A percentile compares a stretch with the other conserved stretches of the same genome.
These are phyloP conservation scores for Leptopilina myrica DNA, from an alignment of 2,888 invertebrate species.

Conservation along the genomic window DNA sequence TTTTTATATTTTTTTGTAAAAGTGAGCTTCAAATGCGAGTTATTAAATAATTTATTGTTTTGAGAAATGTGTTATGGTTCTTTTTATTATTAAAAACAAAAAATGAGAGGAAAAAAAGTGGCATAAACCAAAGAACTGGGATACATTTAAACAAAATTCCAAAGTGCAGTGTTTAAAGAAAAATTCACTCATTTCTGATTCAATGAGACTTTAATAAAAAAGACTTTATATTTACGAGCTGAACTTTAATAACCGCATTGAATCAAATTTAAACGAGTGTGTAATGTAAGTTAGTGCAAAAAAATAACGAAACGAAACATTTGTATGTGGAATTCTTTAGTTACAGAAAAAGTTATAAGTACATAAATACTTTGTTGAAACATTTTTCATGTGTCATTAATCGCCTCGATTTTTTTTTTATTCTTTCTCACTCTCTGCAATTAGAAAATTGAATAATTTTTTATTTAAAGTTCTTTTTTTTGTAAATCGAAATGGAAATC, in stretches of 20 bases:
- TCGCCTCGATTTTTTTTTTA: neutral
- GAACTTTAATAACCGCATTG: slow-evolving; percentile 2
- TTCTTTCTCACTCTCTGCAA: neutral
- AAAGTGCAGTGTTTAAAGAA: slow-evolving; percentile 8
- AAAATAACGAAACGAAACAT: slow-evolving; percentile 2
- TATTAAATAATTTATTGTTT: neutral
- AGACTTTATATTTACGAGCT: neutral
- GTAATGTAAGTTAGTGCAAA: slow-evolving; percentile 16
- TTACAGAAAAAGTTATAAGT: slow-evolving; percentile 31
- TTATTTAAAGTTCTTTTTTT: no score
- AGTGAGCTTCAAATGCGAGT: slow-evolving; percentile 10
- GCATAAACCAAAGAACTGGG: slow-evolving; percentile 23
- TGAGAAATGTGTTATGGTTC: slow-evolving; percentile 6
- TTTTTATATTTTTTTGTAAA: neutral
- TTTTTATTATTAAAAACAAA: neutral
- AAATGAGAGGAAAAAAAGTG: neutral
- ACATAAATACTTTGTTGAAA: slow-evolving; percentile 38
- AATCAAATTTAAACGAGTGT: slow-evolving; percentile 33
- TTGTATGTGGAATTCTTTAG: slow-evolving; percentile 32
- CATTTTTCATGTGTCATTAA: slow-evolving; percentile 20
- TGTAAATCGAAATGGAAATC: no score
- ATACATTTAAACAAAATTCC: neutral
- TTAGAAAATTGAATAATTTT: no score
- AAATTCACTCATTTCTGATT: slow-evolving; percentile 16
- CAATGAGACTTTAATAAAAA: neutral